A percentile compares a stretch with the other conserved stretches of the same genome.
These are phyloP conservation scores for Porites australiensis DNA, from an alignment of 64 coral and sea anemone genomes.

Conservation along the genomic window DNA sequence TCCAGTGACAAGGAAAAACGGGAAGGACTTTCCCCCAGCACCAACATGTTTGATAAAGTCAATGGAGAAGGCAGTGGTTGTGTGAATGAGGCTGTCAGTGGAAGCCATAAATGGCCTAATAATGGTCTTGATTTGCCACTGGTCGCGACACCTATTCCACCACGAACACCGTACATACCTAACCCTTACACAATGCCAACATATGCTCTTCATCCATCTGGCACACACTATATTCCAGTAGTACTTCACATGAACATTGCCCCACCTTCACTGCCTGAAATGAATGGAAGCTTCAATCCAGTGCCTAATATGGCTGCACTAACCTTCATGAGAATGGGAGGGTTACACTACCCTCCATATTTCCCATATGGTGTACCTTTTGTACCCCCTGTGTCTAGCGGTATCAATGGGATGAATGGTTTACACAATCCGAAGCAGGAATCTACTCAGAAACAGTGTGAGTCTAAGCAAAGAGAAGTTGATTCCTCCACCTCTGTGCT, in stretches of 20 bases:
- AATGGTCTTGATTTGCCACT: background rate
- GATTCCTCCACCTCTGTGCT: background rate
- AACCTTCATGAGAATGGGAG: constrained; percentile 26
- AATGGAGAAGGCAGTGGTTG: constrained; percentile 8
- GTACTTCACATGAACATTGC: constrained; percentile 20
- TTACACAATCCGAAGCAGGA: background rate
- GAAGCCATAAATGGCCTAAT: constrained; percentile 8
- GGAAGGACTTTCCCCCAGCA: background rate
- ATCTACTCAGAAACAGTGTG: constrained; percentile 1
- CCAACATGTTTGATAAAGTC: constrained; percentile 2
- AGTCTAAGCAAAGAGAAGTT: constrained; percentile 6
- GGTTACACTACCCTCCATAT: constrained; percentile 9
- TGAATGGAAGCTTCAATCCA: constrained; percentile 24
- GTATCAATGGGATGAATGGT: background rate
- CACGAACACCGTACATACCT: constrained; percentile 24
- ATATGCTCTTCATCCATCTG: constrained; percentile 45
- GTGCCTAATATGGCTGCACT: constrained; percentile 17
- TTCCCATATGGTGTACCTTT: constrained; percentile 7
- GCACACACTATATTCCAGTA: constrained; percentile 32
- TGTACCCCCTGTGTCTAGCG: background rate
- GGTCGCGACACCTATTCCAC: constrained; percentile 18
- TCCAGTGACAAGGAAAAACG: background rate
- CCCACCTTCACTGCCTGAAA: constrained; percentile 25
- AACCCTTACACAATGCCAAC: constrained; percentile 12
- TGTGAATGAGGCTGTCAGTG: background rate